phyloP scores from a whole-genome alignment of 2,797 vertebrate species.

The Microctenopoma lineatum region DNA sequence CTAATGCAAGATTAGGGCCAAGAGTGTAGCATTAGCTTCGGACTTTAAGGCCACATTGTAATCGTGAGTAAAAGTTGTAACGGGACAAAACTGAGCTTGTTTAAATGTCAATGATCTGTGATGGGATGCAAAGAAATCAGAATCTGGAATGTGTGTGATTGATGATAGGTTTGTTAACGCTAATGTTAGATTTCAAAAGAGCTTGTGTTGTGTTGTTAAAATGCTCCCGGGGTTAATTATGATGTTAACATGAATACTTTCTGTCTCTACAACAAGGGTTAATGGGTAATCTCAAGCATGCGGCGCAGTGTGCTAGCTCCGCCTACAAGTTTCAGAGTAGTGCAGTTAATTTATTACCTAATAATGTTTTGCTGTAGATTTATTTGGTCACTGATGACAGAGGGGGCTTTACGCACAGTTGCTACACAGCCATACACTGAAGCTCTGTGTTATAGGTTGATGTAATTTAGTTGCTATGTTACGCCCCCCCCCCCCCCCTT shows the following conservation, averaged over 20 bases:
- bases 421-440: not conserved
- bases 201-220: too few relatives aligned
- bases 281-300: not conserved
- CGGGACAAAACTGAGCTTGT: not conserved
- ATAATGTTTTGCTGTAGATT: not conserved
- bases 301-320: not conserved
- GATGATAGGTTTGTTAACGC: too few relatives aligned
- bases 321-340: not conserved
- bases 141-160: too few relatives aligned
- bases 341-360: not conserved
- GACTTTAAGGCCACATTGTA: not conserved
- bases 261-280: not conserved
- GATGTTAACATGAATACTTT: not conserved
- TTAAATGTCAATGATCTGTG: not conserved
- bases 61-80: constrained; percentile 20
- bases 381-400: not conserved
- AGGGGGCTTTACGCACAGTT: not conserved
- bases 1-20: constrained; percentile 65
- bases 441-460: constrained; percentile 40
- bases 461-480: constrained; percentile 59
- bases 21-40: constrained; percentile 55
- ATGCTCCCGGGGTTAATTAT: too few relatives aligned
- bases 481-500: not conserved
- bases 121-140: not conserved
- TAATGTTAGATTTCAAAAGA: too few relatives aligned